phyloP scores from a whole-genome alignment of 2,888 invertebrate species.

The Cryptophagus acutangulus region DNA sequence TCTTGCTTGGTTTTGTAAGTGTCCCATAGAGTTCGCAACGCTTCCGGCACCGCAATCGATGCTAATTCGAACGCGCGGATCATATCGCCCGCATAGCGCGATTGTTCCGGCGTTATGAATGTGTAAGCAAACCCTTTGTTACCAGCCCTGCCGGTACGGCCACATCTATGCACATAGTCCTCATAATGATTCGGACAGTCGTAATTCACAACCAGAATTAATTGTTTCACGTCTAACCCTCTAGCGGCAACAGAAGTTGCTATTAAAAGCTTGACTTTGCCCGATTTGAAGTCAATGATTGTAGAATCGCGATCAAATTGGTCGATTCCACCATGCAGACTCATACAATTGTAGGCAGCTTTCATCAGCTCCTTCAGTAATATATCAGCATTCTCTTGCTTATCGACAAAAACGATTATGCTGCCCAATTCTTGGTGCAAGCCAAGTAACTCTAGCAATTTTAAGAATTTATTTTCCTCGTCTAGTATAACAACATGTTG shows the following conservation, averaged over 20 bases:
- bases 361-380: conserved; percentile 91
- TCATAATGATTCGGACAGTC: conserved; percentile 99
- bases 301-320: conserved; percentile 98
- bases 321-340: conserved; percentile 98
- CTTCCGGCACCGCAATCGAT: conserved; percentile 68
- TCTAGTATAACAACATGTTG: conserved; percentile 91
- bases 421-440: conserved; percentile 88
- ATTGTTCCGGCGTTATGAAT: conserved; percentile 90
- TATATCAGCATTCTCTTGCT: conserved; percentile 95
- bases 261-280: conserved; percentile 81
- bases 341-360: conserved; percentile 93
- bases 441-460: conserved; percentile 94
- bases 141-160: conserved; percentile 84
- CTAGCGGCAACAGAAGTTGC: conserved; percentile 98
- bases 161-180: conserved; percentile 98
- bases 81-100: conserved; percentile 81
- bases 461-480: conserved; percentile 96
- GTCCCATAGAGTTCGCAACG: conserved; percentile 78
- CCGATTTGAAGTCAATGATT: conserved; percentile 92
- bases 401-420: conserved; percentile 96
- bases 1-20: conserved; percentile 85
- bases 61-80: conserved; percentile 88
- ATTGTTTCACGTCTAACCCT: conserved; percentile 96
- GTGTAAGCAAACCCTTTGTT: conserved; percentile 98
- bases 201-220: conserved; percentile 96